Percentiles rank a stretch among this genome's conserved stretches.
phyloP scores from a whole-genome alignment of 2,888 invertebrate species.

The Dynastes hyllus region DNA sequence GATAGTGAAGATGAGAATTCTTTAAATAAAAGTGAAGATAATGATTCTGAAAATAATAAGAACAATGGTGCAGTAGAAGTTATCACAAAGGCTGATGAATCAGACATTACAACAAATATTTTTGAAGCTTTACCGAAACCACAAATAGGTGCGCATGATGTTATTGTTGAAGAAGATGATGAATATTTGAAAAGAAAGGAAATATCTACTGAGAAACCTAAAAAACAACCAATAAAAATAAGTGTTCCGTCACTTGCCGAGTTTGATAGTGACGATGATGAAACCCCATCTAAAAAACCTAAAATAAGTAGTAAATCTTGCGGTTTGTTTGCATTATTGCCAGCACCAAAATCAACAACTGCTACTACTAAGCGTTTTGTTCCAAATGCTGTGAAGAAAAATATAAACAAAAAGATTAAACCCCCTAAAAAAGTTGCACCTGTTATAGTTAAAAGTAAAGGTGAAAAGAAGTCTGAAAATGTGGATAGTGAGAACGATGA shows the following conservation, averaged over 20 bases:
- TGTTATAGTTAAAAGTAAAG: background rate
- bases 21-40: conserved; percentile 65
- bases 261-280: conserved; percentile 76
- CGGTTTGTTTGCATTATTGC: conserved; percentile 80
- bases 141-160: conserved; percentile 56
- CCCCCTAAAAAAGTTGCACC: conserved; percentile 16
- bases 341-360: conserved; percentile 76
- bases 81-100: conserved; percentile 11
- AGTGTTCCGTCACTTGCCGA: conserved; percentile 80
- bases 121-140: conserved; percentile 73
- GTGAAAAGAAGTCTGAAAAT: conserved; percentile 59
- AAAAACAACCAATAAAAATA: conserved; percentile 74
- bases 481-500: conserved; percentile 55
- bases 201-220: conserved; percentile 62
- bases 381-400: conserved; percentile 72
- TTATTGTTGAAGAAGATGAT: conserved; percentile 76
- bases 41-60: background rate
- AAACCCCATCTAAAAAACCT: conserved; percentile 69
- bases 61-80: conserved; percentile 9
- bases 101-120: conserved; percentile 43
- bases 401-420: conserved; percentile 53
- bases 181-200: conserved; percentile 78
- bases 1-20: conserved; percentile 69
- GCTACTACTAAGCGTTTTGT: conserved; percentile 68
- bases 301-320: conserved; percentile 72